Base-by-base conservation (phyloP, 1,140 invertebrate genomes). In the Apis laboriosa region DNA sequence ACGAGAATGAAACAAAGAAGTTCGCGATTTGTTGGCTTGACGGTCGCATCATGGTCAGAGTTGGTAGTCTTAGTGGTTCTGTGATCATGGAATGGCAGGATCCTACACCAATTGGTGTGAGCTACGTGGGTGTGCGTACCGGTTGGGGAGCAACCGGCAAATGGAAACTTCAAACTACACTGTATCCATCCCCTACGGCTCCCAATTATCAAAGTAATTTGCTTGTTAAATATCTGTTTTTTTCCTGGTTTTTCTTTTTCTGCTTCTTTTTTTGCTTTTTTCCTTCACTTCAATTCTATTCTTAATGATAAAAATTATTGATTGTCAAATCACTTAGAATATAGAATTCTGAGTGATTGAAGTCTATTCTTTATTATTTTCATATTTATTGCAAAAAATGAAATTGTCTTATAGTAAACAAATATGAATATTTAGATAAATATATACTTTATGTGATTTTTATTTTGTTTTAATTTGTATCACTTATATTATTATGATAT, bases 51-150 rank as follows among this genome's bases (percentile, higher is more conserved):
- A 88, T 92, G 58, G 95, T 95, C 70, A 94, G 94, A 72, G 75
- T 77, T 15, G 92, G 94, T 77, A 91, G 92, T 77, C 88, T 86
- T 34, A 89, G 91, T 7, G 95, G 95, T 55, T 90, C 90, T 60
- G 89, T 94, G 61, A 87, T 95, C 64, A 93, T 95, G 94, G 93
- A 95, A 86, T 96, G 95, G 95, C 88, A 92, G 24, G 95, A 96
- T 84, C 94, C 95, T 0, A 92, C 94, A 51, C 95, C 95, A 15
- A 95, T 96, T 90, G 93, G 94, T 12, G 91, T 96, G 58, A 94
- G 95, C 76, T 94, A 96, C 90, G 95, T 96, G 87, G 96, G 95
- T 63, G 94, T 96, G 66, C 94, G 95, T 68, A 96, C 96, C 55
- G 95, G 94, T 82, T 96, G 95, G 93, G 96, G 96, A 51, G 94